Base-by-base conservation (phyloP, 64 coral and sea anemone species). In the Porites australiensis region DNA sequence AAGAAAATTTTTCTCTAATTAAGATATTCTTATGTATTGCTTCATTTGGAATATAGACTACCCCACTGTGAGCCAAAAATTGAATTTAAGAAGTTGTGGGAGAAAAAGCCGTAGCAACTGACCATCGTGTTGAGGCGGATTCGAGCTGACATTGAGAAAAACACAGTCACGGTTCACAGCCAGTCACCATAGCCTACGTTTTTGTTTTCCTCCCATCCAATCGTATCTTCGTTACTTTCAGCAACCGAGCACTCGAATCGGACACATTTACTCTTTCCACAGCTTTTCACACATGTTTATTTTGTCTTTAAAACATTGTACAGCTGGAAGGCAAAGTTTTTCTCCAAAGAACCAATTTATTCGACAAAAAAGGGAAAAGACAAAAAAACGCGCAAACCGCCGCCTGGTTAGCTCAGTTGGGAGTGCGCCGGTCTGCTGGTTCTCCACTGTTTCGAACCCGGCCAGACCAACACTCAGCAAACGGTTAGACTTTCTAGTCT, bases 221-320 rank as follows among this genome's bases (percentile, higher is more conserved):
- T 44, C 6, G 65, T 81, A 51, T 91, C 58, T 91, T 91, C 89
- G 64, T 91, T 82, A 22, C 43, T 23, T 61, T 92, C 89, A 61
- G 89, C 22, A 71, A 91, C 58, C 37, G 88, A 89, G 63, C 74
- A 89, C 78, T 89, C 37, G 10, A 75, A 55, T 77, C 88, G 57
- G 58, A 77, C 54, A 60, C 46, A 89, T 23, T 59, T 50, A 88
- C 58, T 45, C 43, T 86, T 23, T 52, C 61, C 83, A 70, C 83
- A 86, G 15, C 44, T 22, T 70, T 86, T 50, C 83, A 86, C n/a
- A 47, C 47, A 69, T 86, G 71, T 18, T 86, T 86, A 22, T 64
- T 86, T 66, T 70, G 27, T 52, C 69, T 86, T 53, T 70, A 50
- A 71, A 64, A 86, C 50, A n/a, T 70, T 50, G 46, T 86, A 46